Evolutionary conservation across 2,797 vertebrate species (phyloP).

Genomic region (Aldrovandia affinis): DNA sequence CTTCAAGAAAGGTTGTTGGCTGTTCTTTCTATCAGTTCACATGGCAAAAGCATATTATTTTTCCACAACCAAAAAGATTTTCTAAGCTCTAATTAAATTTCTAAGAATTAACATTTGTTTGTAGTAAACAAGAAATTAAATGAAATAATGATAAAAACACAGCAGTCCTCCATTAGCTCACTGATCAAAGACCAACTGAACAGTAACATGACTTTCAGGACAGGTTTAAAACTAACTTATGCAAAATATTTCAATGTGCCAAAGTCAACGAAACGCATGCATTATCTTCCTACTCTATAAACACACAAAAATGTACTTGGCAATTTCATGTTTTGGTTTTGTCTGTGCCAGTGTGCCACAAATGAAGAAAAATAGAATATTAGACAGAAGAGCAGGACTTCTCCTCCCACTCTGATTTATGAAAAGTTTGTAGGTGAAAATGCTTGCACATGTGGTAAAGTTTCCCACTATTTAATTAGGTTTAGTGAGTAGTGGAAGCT

Average conservation of each 20-base stretch:
- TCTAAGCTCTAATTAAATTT: no score
- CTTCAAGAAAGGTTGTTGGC: neutral
- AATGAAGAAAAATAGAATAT: neutral
- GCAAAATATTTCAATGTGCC: slow-evolving; percentile 1
- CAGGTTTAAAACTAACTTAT: slow-evolving; percentile 13
- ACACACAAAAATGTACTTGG: neutral
- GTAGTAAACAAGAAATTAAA: neutral
- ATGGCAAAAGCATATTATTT: no score
- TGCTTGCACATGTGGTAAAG: neutral
- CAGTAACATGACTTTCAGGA: neutral
- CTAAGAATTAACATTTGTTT: neutral
- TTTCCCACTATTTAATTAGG: neutral
- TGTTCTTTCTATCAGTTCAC: neutral
- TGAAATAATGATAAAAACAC: neutral
- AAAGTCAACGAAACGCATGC: neutral
- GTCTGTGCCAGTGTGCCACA: neutral
- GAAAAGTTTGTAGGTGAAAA: neutral
- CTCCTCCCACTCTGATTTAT: neutral
- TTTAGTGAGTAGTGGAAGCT: neutral
- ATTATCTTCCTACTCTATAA: neutral
- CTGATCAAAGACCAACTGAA: slow-evolving; percentile 3
- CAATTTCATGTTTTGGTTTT: slow-evolving; percentile 8
- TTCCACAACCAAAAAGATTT: neutral
- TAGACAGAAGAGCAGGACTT: neutral
- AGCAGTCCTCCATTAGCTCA: neutral